Percentiles rank a stretch among this genome's conserved stretches.
phyloP scores from a whole-genome alignment of 2,888 invertebrate genomes.

The Andrena marginata region DNA sequence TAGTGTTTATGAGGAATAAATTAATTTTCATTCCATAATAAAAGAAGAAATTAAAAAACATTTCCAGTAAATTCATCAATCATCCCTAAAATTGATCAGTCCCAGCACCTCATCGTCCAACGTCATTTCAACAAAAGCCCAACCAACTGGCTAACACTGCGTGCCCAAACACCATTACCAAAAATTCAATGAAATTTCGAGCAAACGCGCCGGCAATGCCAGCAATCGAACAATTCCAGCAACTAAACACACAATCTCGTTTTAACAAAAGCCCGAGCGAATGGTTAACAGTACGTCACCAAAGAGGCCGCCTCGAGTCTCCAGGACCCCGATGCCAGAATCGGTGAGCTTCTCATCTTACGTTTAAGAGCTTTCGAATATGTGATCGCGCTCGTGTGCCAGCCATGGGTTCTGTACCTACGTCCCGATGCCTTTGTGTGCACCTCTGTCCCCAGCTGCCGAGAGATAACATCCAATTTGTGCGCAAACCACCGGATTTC shows the following conservation, averaged over 20 bases:
- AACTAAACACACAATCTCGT: background rate
- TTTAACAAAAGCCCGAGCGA: background rate
- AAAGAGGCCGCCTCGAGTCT: constrained; percentile 36
- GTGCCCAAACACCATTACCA: too few relatives aligned
- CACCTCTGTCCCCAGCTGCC: constrained; percentile 79
- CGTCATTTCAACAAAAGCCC: too few relatives aligned
- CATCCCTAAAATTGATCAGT: too few relatives aligned
- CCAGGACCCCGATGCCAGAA: constrained; percentile 47
- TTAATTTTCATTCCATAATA: too few relatives aligned
- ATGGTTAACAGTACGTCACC: constrained; percentile 8
- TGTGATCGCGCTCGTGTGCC: background rate
- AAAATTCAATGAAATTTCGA: background rate
- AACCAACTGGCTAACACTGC: too few relatives aligned
- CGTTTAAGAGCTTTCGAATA: constrained; percentile 57
- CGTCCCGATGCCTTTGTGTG: constrained; percentile 15
- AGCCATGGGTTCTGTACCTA: constrained; percentile 22
- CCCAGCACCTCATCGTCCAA: too few relatives aligned
- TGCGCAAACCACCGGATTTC: constrained; percentile 73
- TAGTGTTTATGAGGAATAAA: too few relatives aligned
- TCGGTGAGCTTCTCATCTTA: constrained; percentile 75
- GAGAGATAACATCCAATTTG: constrained; percentile 79
- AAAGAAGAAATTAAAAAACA: too few relatives aligned
- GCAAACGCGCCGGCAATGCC: background rate
- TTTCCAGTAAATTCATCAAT: too few relatives aligned
- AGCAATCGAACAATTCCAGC: background rate